Base-by-base conservation (phyloP, 1,140 invertebrate species). In the Bombus sylvicola region DNA sequence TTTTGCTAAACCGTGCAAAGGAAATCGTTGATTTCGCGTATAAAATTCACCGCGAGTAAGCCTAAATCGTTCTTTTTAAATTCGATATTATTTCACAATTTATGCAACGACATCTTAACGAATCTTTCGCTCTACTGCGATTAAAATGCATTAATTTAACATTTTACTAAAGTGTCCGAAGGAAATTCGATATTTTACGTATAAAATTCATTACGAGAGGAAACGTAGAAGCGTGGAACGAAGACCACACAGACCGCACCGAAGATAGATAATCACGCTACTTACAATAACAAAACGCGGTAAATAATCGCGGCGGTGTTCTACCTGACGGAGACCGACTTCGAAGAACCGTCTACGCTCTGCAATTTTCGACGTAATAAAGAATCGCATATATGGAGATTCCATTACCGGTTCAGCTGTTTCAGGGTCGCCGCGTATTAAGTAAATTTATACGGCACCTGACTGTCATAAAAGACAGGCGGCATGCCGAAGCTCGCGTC, bases 381-480 rank as follows among this genome's bases (percentile, higher is more conserved):
- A 90, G 89, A 89, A 89, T 64, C 86, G 86, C 88, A 79, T 87
- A 87, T 90, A 91, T 84, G 90, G 90, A 87, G 81, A 90, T 91
- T 91, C 89, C 90, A 91, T 91, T 90, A 91, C 87, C 84, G 59
- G 76, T 76, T 86, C 90, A 80, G 89, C 77, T 78, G 87, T 90
- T 91, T 87, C 90, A 91, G 89, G 87, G 89, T 88, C 89, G 89
- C 84, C 68, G 81, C 69, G 84, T 90, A 90, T 91, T 91, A 91
- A 91, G 85, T 75, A 90, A 91, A 91, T 90, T 91, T 90, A 91
- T 88, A 87, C 87, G 90, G 87, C 90, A 91, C 74, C 90, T 83
- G 90, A 81, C 84, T 90, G 89, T 91, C 90, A 91, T 91, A 91
- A 91, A 91, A 91, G 90, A 91, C 89, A 84, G 87, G 89, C 88